These are phyloP conservation scores for Xestia rhomboidea DNA, from an alignment of 2,888 invertebrate genomes.

Conservation along the genomic window DNA sequence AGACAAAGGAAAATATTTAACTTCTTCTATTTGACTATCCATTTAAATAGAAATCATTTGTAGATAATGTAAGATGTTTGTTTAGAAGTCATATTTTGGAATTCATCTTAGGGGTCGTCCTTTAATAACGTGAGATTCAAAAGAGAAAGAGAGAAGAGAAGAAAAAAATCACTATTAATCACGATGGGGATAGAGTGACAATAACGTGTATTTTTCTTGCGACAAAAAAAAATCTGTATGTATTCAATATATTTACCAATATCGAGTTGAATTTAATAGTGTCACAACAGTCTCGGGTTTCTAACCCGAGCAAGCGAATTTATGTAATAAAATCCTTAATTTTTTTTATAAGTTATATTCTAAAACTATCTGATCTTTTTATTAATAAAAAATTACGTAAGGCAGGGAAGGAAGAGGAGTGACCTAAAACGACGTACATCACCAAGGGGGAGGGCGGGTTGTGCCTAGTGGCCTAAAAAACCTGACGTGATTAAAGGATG, in stretches of 20 bases:
- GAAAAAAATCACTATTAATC: background rate
- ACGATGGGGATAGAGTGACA: background rate
- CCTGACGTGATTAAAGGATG: background rate
- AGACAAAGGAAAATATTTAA: conserved; percentile 28
- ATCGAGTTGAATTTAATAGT: background rate
- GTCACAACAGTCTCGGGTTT: too few species aligned
- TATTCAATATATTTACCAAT: background rate
- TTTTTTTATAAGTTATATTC: background rate
- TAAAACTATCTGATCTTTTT: background rate
- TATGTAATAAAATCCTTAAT: background rate
- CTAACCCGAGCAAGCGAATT: too few species aligned
- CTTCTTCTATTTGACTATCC: background rate
- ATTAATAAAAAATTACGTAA: background rate
- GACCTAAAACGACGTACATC: too few species aligned
- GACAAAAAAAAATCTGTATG: background rate
- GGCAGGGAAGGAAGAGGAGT: too few species aligned
- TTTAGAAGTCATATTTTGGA: background rate
- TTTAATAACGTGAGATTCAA: background rate
- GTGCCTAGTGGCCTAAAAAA: background rate
- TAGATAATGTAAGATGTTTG: conserved; percentile 15
- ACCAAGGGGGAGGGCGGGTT: too few species aligned
- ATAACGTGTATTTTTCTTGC: background rate
- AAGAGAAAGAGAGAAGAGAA: too few species aligned
- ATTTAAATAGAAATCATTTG: conserved; percentile 24
- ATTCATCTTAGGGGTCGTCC: background rate